Conservation (phyloP, 92 coral and sea anemone species). For the Plumapathes pennacea region DNA sequence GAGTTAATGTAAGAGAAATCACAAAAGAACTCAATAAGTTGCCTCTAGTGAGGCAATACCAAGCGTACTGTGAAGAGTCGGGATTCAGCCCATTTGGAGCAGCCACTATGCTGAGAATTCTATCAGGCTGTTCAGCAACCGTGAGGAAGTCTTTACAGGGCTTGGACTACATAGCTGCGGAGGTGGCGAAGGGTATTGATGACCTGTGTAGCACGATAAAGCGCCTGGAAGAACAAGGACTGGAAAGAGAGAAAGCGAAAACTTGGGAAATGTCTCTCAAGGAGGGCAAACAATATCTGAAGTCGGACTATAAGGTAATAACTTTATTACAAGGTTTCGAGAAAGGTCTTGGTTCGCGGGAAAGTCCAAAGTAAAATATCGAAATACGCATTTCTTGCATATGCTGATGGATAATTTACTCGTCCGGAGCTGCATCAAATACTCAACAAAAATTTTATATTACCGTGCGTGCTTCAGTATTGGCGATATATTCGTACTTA, state of each 20-base stretch:
- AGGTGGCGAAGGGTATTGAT: constrained; percentile 16
- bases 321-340: too few relatives aligned
- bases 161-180: constrained; percentile 23
- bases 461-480: too few relatives aligned
- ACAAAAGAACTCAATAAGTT: too few relatives aligned
- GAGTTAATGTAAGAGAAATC: too few relatives aligned
- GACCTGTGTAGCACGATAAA: background rate
- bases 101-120: constrained; percentile 10
- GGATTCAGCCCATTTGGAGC: constrained; percentile 9
- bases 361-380: too few relatives aligned
- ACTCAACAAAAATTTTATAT: too few relatives aligned
- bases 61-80: constrained; percentile 14
- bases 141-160: constrained; percentile 14
- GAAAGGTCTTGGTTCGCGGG: too few relatives aligned
- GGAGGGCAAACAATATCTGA: constrained; percentile 23
- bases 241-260: constrained; percentile 17
- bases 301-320: constrained; percentile 16
- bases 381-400: too few relatives aligned
- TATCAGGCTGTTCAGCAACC: constrained; percentile 7
- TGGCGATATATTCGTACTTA: too few relatives aligned
- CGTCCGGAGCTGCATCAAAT: too few relatives aligned
- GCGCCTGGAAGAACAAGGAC: constrained; percentile 5
- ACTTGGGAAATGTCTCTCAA: constrained; percentile 9
- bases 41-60: constrained; percentile 26
- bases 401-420: too few relatives aligned